Base-by-base conservation (phyloP, 2,888 invertebrate species). In the Caradrina clavipalpis region DNA sequence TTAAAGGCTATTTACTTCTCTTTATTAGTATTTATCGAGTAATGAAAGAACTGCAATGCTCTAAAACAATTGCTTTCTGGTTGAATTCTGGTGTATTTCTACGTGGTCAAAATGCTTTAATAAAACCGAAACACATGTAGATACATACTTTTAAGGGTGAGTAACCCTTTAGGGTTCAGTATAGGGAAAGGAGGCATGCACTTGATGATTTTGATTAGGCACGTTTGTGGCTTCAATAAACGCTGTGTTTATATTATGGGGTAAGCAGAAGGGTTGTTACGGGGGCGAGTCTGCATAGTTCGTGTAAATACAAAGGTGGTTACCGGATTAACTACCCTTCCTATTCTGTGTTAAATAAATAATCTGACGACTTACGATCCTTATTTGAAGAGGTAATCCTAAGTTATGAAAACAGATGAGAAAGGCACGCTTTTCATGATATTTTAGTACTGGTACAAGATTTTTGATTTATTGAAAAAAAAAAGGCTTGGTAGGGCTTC, bases 201-300 rank as follows among this genome's bases (percentile, higher is more conserved):
- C 76, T 71, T 76, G 61, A 77, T 73, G 61, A 76, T 68, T 77
- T 77, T 65, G 73, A 77, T 77, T 77, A 77, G 61, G 68, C 64
- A 68, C 77, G 67, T 73, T 65, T 65, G 68, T 56, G 77, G 77
- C 59, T 77, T 73, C 63, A 76, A 71, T 76, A 71, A 71, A 71
- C 66, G 71, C 71, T 49, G 35, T 66, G 76, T 76, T 76, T 71
- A 63, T 62, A 70, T 42, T 31, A 66, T 53, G 17, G 54, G 71
- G 55, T 17, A 22, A 58, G 50, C 15, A 53, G 39, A 62, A 55
- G 75, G 74, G 69, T 69, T 61, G 17, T 47, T 8, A 51, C 15
- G 22, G 59, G 58, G 59, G 22, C 19, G 35, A 47, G 50, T 39
- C 50, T 19, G 22, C 21, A 55, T 74, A 68, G 68, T 68, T 74